Conservation (phyloP, 2,888 invertebrate genomes). For the Ceratothoa steindachneri region DNA sequence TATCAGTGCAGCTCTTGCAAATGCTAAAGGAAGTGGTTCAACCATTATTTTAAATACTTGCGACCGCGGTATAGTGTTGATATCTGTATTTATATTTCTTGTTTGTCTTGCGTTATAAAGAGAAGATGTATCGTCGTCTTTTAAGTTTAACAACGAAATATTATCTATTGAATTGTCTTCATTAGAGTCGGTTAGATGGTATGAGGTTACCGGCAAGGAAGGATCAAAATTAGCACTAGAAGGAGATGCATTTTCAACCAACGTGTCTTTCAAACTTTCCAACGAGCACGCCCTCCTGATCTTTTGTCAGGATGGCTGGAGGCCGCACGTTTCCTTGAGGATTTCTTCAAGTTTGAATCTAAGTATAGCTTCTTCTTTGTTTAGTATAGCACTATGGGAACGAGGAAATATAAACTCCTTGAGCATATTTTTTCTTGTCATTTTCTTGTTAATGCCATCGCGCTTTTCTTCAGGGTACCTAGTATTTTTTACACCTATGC, state of each 20-base stretch:
- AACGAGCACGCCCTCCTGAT: neutral
- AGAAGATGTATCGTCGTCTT: neutral
- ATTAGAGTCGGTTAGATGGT: neutral
- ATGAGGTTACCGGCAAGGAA: neutral
- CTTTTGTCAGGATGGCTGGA: conserved; percentile 3
- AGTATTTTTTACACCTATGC: neutral
- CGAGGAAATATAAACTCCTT: neutral
- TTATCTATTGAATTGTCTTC: neutral
- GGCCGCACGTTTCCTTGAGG: conserved; percentile 18
- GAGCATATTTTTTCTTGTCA: no score
- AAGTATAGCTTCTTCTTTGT: conserved; percentile 12
- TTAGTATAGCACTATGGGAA: conserved; percentile 1
- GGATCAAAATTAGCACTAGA: neutral
- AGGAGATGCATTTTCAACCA: neutral
- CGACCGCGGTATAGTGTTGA: neutral
- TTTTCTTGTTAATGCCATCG: neutral
- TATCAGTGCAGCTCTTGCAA: neutral
- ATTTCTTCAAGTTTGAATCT: conserved; percentile 14
- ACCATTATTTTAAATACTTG: neutral
- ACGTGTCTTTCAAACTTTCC: neutral
- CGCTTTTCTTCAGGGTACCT: neutral
- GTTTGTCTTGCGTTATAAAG: neutral
- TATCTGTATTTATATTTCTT: neutral
- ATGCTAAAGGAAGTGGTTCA: neutral
- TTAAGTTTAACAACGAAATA: no score